These are phyloP conservation scores for Percina caprodes DNA, from an alignment of 2,113 vertebrate genomes.

Conservation along the genomic window DNA sequence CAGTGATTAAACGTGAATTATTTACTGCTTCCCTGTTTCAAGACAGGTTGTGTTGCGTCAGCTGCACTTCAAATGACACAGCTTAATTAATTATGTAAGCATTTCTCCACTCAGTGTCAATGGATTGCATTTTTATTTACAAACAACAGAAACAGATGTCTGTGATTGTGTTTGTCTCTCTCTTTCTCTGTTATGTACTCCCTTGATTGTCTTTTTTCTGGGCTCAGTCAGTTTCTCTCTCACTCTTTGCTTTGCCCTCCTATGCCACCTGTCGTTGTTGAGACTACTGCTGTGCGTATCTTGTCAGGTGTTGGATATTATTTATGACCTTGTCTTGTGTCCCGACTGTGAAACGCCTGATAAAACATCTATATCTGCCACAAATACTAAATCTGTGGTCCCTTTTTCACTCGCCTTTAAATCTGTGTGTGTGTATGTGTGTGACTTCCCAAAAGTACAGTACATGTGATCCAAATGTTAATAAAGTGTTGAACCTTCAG, in stretches of 20 bases:
- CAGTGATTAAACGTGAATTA: conserved; percentile 33
- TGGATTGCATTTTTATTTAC: conserved; percentile 52
- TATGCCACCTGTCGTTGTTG: conserved; percentile 77
- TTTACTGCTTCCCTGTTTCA: conserved; percentile 55
- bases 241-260: conserved; percentile 78
- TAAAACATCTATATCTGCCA: conserved; percentile 88
- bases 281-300: conserved; percentile 82
- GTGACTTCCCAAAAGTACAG: background rate
- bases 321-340: conserved; percentile 89
- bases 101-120: conserved; percentile 63
- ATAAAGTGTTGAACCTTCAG: conserved; percentile 1
- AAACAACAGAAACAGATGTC: conserved; percentile 59
- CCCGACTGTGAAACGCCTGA: conserved; percentile 86
- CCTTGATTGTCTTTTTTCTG: conserved; percentile 57
- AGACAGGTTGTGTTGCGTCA: conserved; percentile 53
- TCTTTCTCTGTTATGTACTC: conserved; percentile 58
- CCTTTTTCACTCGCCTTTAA: conserved; percentile 47
- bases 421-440: conserved; percentile 14
- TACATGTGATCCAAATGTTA: background rate
- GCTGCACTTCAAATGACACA: conserved; percentile 54
- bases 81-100: conserved; percentile 47
- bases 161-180: conserved; percentile 72
- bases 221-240: conserved; percentile 63
- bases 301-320: conserved; percentile 87
- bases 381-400: conserved; percentile 63